phyloP scores from a whole-genome alignment of 1,140 invertebrate species.

The Brachionus manjavacas region DNA sequence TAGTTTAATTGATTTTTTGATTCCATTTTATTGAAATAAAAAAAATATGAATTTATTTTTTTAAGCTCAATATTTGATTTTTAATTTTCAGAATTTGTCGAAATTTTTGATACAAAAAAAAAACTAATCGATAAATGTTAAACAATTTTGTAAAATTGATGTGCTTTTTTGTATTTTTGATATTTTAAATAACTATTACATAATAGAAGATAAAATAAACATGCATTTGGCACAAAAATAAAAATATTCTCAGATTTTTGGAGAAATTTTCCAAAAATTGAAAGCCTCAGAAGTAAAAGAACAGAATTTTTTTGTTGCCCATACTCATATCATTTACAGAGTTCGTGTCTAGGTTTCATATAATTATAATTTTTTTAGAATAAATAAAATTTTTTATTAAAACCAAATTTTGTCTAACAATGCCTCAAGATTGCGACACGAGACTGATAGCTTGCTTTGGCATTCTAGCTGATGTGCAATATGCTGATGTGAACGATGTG shows the following conservation, averaged over 20 bases:
- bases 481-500: conserved; percentile 54
- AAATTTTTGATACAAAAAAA: no score
- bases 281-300: neutral
- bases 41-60: no score
- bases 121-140: no score
- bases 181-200: neutral
- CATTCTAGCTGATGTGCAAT: conserved; percentile 55
- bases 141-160: no score
- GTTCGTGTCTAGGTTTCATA: neutral
- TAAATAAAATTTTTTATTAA: neutral
- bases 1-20: no score
- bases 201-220: neutral
- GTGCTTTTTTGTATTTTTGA: no score
- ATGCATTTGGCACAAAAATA: neutral
- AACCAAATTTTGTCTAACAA: neutral
- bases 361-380: neutral
- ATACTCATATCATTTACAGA: neutral
- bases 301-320: neutral
- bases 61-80: no score
- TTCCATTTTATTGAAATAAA: no score
- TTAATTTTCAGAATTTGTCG: no score
- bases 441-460: conserved; percentile 48
- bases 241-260: no score
- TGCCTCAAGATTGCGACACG: neutral
- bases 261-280: neutral